These are phyloP conservation scores for Chydorus sphaericus DNA, from an alignment of 2,888 invertebrate genomes.

Conservation along the genomic window DNA sequence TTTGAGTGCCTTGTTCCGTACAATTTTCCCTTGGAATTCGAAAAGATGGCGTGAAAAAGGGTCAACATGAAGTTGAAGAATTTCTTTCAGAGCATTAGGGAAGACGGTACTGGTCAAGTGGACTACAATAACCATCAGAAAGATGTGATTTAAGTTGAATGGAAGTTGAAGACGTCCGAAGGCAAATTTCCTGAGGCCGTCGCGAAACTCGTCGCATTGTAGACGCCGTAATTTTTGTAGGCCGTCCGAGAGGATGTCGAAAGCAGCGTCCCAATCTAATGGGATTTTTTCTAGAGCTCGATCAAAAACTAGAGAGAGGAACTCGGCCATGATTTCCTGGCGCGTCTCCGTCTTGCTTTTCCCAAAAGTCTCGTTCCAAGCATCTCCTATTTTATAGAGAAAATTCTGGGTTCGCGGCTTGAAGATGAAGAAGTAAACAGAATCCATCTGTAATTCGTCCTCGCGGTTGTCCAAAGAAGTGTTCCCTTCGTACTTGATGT, in stretches of 20 bases:
- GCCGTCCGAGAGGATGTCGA: background rate
- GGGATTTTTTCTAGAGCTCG: background rate
- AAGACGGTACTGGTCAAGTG: background rate
- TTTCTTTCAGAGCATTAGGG: background rate
- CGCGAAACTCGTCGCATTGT: too few relatives aligned
- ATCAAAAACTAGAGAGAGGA: background rate
- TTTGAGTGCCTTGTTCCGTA: background rate
- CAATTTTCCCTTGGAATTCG: background rate
- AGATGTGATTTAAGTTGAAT: background rate
- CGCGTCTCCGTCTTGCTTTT: background rate
- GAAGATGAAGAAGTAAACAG: constrained; percentile 2
- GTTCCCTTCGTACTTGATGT: constrained; percentile 2
- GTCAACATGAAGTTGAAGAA: background rate
- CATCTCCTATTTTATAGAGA: too few relatives aligned
- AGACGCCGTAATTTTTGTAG: background rate
- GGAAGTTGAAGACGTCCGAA: too few relatives aligned
- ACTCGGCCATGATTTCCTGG: background rate
- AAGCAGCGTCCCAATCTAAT: background rate
- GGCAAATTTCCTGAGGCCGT: too few relatives aligned
- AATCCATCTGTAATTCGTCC: background rate
- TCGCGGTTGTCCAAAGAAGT: background rate
- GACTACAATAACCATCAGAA: background rate
- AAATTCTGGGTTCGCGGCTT: background rate
- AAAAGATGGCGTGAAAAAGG: background rate
- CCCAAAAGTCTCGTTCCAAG: too few relatives aligned